Base-by-base conservation (phyloP, 2,113 vertebrate genomes). In the Bubo scandiacus region DNA sequence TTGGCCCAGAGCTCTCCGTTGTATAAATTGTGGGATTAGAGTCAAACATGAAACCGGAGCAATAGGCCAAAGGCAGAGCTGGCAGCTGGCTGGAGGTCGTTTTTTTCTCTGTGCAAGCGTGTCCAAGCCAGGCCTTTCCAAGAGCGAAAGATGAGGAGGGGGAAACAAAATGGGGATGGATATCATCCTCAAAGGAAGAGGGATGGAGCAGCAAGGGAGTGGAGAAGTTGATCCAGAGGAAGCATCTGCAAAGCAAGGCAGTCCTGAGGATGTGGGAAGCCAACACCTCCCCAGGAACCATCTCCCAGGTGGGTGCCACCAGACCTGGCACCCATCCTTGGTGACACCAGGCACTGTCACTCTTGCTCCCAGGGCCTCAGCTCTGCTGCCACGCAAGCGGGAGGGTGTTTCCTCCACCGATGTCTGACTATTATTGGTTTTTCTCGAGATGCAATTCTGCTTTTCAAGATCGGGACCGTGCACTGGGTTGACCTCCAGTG, bases 11-110 rank as follows among this genome's bases (percentile, higher is more conserved):
- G 65, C 66, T 95, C 82, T 78, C 49, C 11, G 25, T 93, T 93
- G 82, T 67, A 81, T 94, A 97, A 96, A 96, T 26, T 85, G 72
- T 95, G 93, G 95, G 81, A 95, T 95, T 94, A 61, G 84, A 96
- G 95, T 90, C 90, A 90, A 95, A 94, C 91, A 59, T 67, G 83
- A 88, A 94, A 95, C 38, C 1, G 8, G 86, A 97, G 90, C 72
- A 52, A 89, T 2, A 51, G 91, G 92, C 95, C 89, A 96, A 75
- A 81, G 89, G 84, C 95, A 95, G 94, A 78, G 82, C 81, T 92
- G 88, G 94, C 90, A 81, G 71, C 92, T 93, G 91, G 63, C 38
- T 59, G 66, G 42, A 82, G 74, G 54, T 34, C 1, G 8, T 30
- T 45, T 88, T 67, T 67, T 30, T 7, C 52, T 81, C 30, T 7